Percentiles rank a stretch among this genome's conserved stretches.
Conservation (phyloP, 1,140 invertebrate genomes). For the Cherax destructor region DNA sequence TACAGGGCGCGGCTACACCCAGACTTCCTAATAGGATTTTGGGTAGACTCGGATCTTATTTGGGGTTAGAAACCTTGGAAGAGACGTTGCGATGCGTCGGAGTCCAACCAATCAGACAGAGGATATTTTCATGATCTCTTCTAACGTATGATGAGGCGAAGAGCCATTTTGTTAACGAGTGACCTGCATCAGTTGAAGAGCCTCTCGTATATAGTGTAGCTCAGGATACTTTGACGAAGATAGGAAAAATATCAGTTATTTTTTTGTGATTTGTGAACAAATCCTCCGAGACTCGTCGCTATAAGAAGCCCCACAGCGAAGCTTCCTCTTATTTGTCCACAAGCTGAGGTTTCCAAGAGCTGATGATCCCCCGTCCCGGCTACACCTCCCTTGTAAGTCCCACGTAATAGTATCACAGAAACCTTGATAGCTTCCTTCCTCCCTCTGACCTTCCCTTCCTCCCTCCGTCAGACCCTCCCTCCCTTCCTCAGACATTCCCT, state of each 20-base stretch:
- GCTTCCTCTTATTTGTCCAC: slow-evolving; percentile 32
- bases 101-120: slow-evolving; percentile 33
- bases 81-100: slow-evolving; percentile 32
- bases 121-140: neutral
- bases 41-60: slow-evolving; percentile 58
- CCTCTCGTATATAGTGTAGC: neutral
- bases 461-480: too few species aligned
- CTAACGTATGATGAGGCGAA: neutral
- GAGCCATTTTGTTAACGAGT: neutral
- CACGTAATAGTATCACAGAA: neutral
- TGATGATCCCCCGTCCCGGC: slow-evolving; percentile 7
- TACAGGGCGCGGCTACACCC: slow-evolving; percentile 30
- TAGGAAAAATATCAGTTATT: neutral
- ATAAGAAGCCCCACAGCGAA: slow-evolving; percentile 36
- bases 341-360: slow-evolving; percentile 28
- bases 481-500: too few species aligned
- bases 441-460: too few species aligned
- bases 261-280: slow-evolving; percentile 4
- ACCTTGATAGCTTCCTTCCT: slow-evolving; percentile 1
- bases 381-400: slow-evolving; percentile 21
- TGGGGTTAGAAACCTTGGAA: slow-evolving; percentile 61
- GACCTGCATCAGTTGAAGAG: neutral
- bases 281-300: slow-evolving; percentile 2
- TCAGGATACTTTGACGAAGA: neutral
- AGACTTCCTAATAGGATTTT: slow-evolving; percentile 55